Conservation (phyloP, 1,140 invertebrate genomes). For the Heterodera schachtii region DNA sequence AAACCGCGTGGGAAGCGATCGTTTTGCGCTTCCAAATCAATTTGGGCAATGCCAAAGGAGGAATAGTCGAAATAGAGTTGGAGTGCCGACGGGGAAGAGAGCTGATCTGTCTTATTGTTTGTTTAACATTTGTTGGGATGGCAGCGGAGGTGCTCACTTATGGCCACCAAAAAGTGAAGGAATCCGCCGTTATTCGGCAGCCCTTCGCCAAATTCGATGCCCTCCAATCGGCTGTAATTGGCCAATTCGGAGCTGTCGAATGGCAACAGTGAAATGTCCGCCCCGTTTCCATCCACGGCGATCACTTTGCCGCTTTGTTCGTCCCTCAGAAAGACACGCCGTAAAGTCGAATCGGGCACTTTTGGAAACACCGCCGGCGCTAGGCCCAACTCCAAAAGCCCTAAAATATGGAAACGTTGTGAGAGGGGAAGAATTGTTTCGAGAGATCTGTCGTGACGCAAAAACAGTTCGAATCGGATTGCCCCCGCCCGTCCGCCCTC, state of each 20-base stretch:
- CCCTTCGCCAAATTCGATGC: conserved; percentile 1
- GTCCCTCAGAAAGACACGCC: neutral
- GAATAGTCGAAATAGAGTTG: conserved; percentile 8
- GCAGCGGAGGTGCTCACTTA: neutral
- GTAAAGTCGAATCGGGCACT: neutral
- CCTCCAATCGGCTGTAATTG: conserved; percentile 3
- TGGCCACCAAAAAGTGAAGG: conserved; percentile 9
- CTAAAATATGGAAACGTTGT: neutral
- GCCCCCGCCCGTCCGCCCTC: neutral
- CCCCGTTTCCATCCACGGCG: neutral
- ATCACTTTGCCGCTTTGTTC: neutral
- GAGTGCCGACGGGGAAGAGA: conserved; percentile 12
- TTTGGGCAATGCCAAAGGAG: conserved; percentile 9
- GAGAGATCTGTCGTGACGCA: no score
- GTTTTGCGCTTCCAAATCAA: neutral
- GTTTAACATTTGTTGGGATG: neutral
- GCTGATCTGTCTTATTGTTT: neutral
- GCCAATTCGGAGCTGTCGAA: neutral
- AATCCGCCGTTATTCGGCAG: neutral
- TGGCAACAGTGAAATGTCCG: conserved; percentile 1
- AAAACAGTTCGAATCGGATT: no score
- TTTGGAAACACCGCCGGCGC: conserved; percentile 3
- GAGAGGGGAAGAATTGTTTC: neutral
- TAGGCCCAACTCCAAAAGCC: conserved; percentile 6
- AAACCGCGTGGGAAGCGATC: conserved; percentile 4